Evolutionary conservation across 2,113 vertebrate species (phyloP), one percentile per base, ranked within the genome.

Genomic region (Nothoprocta perdicaria): DNA sequence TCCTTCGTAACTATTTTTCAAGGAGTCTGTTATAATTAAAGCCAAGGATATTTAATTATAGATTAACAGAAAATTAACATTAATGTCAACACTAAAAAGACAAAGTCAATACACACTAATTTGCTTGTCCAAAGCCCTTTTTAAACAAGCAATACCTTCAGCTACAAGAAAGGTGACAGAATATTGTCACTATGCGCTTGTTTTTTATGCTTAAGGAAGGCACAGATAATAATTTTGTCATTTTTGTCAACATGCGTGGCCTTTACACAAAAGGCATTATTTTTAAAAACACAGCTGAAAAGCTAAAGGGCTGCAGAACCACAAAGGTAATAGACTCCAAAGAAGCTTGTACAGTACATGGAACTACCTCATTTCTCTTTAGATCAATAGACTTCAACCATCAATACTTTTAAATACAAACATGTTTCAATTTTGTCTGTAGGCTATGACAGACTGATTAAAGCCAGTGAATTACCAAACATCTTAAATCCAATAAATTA

Each of bases 41-140:
- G 93, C 65, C 62, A 82, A 94, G 19, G 21, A 29, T 83, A 69
- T 61, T 96, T 91, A 91, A 96, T 92, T 94, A 90, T 80, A 88
- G 62, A 76, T 93, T 91, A 94, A 45, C 66, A 94, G 61, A 96
- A 97, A 84, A 92, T 80, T 95, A 92, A 88, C 63, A n/a, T 33
- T 89, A 74, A 83, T 55, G n/a, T 80, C 78, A 95, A 83, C 71
- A 90, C 82, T 60, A 80, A 74, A 75, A 50, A 46, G 68, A 80
- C 61, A 58, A 83, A 89, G 69, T 73, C 89, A 89, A 89, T 46
- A 89, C 31, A 88, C 10, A 83, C 18, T 45, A 83, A 91, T 75
- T 75, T 73, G 57, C 72, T 18, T 65, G 40, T 85, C 76, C 45
- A 0, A 53, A 92, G 82, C 46, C 60, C 60, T 83, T 93, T 89